These are phyloP conservation scores for Thaumetopoea pityocampa DNA, from an alignment of 1,140 invertebrate species.

Conservation along the genomic window DNA sequence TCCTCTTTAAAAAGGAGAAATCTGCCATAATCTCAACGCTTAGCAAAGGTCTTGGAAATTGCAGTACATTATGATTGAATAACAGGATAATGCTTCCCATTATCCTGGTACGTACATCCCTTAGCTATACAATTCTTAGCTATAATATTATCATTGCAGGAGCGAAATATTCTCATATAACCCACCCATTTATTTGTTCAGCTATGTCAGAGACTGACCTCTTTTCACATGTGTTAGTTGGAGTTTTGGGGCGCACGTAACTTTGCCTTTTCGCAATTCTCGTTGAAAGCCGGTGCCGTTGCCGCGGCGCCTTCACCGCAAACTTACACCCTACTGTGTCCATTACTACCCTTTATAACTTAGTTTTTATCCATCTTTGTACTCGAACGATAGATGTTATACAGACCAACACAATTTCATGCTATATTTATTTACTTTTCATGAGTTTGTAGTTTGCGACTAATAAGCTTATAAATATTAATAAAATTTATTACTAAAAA, in stretches of 20 bases:
- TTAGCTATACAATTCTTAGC: too few species aligned
- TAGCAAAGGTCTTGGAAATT: too few species aligned
- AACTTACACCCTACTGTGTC: slow-evolving; percentile 37
- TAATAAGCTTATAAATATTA: too few species aligned
- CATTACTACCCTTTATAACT: slow-evolving; percentile 39
- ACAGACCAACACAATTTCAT: too few species aligned
- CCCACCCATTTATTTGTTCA: slow-evolving; percentile 20
- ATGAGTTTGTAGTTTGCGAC: too few species aligned
- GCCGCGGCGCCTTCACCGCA: slow-evolving; percentile 28
- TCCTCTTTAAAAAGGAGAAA: too few species aligned
- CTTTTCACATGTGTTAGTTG: slow-evolving; percentile 25
- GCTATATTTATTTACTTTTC: too few species aligned
- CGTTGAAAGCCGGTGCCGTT: slow-evolving; percentile 28
- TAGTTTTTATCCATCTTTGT: slow-evolving; percentile 30
- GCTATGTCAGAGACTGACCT: slow-evolving; percentile 22
- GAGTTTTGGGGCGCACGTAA: slow-evolving; percentile 34
- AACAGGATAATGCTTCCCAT: too few species aligned
- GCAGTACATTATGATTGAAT: too few species aligned
- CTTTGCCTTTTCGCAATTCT: slow-evolving; percentile 37
- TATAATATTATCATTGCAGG: background rate
- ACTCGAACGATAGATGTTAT: slow-evolving; percentile 17
- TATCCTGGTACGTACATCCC: too few species aligned
- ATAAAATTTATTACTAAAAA: too few species aligned
- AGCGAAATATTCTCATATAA: slow-evolving; percentile 1
- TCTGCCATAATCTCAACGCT: too few species aligned